Conservation (phyloP, 2,113 vertebrate species). For the Lathamus discolor region DNA sequence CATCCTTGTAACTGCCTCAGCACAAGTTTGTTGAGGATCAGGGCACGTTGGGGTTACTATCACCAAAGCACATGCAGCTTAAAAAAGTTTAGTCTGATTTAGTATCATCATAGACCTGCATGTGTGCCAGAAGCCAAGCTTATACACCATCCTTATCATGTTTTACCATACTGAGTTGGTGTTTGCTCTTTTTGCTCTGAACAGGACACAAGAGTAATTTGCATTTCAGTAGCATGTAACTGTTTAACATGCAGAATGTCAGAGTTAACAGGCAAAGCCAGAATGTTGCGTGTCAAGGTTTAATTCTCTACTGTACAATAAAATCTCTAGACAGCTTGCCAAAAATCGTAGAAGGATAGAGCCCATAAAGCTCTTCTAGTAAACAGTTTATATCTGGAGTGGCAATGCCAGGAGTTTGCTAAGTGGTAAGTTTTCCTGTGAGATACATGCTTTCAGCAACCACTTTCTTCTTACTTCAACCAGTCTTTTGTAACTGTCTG, state of each 20-base stretch:
- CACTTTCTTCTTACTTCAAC: neutral
- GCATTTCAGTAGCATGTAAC: neutral
- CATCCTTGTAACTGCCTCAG: rapidly evolving
- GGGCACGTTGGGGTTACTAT: neutral
- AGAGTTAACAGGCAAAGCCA: neutral
- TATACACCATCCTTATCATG: neutral
- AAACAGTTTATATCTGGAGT: neutral
- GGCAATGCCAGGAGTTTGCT: neutral
- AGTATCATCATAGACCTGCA: neutral
- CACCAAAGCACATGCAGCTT: neutral
- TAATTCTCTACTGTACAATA: neutral
- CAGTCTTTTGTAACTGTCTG: neutral
- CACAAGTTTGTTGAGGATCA: neutral
- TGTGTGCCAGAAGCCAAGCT: neutral
- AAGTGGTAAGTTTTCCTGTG: neutral
- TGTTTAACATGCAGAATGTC: neutral
- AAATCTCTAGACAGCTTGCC: neutral
- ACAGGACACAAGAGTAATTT: neutral
- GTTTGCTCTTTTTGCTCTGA: neutral
- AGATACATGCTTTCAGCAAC: neutral
- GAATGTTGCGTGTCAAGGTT: conserved; percentile 1
- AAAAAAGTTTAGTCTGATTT: neutral
- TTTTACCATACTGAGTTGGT: neutral
- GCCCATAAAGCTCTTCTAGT: neutral
- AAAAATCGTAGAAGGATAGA: neutral